phyloP scores from a whole-genome alignment of 2,888 invertebrate species.

The Scrobipalpa costella region DNA sequence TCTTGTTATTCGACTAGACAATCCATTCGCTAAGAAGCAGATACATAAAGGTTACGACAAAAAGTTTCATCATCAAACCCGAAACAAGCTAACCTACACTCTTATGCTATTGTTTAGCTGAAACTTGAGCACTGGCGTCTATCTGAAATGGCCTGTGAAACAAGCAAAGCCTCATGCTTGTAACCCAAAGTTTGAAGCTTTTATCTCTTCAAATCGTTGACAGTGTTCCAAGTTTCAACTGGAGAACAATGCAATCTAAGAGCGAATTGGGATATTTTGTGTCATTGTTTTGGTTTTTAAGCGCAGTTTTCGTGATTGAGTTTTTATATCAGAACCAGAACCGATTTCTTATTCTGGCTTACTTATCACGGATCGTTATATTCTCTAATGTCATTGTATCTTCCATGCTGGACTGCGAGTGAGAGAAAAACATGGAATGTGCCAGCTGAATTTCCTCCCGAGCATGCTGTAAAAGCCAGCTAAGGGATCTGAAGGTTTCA shows the following conservation, averaged over 20 bases:
- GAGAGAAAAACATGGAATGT: too few species aligned
- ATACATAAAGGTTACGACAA: neutral
- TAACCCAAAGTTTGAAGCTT: slow-evolving; percentile 32
- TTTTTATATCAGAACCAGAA: too few species aligned
- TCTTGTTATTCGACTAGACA: too few species aligned
- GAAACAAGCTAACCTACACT: neutral
- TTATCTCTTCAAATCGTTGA: slow-evolving; percentile 31
- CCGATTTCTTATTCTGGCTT: too few species aligned
- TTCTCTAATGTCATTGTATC: too few species aligned
- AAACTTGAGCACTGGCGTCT: slow-evolving; percentile 7
- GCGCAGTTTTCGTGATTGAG: too few species aligned
- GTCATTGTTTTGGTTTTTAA: neutral
- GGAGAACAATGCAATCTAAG: slow-evolving; percentile 23
- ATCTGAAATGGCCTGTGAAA: slow-evolving; percentile 14
- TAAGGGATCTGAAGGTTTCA: too few species aligned
- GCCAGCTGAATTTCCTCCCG: too few species aligned
- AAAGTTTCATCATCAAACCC: neutral
- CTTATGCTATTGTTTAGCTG: slow-evolving; percentile 16
- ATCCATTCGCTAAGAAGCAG: neutral
- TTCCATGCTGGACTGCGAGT: too few species aligned
- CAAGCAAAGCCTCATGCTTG: slow-evolving; percentile 27
- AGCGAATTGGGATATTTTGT: neutral
- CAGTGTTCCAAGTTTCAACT: slow-evolving; percentile 33
- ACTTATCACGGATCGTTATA: too few species aligned
- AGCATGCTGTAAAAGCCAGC: too few species aligned